phyloP scores from a whole-genome alignment of 2,888 invertebrate species.

The Coecobrya sp. region DNA sequence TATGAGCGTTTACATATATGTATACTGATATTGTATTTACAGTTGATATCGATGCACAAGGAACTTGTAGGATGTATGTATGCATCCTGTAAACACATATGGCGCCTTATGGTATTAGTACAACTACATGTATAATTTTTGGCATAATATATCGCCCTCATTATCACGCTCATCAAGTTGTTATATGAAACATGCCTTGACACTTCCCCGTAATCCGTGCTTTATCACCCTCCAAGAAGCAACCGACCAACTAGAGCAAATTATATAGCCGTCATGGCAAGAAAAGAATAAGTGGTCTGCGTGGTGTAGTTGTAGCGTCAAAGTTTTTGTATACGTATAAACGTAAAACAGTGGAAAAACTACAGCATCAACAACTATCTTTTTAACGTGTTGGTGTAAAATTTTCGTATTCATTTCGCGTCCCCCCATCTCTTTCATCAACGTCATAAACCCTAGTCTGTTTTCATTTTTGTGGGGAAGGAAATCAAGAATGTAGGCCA shows the following conservation, averaged over 20 bases:
- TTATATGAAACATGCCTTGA: slow-evolving; percentile 78
- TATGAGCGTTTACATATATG: background rate
- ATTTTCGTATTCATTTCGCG: slow-evolving; percentile 60
- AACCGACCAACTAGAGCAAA: slow-evolving; percentile 7
- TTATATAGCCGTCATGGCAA: slow-evolving; percentile 28
- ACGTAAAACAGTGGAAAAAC: background rate
- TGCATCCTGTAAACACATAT: background rate
- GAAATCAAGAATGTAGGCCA: slow-evolving; percentile 74
- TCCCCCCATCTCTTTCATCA: slow-evolving; percentile 48
- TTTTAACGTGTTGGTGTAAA: slow-evolving; percentile 47
- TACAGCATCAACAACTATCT: slow-evolving; percentile 6
- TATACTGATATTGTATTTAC: background rate
- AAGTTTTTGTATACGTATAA: background rate
- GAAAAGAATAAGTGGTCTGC: background rate
- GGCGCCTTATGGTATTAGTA: background rate
- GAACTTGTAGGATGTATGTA: background rate
- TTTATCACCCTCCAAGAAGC: slow-evolving; percentile 68
- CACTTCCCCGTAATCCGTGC: slow-evolving; percentile 75
- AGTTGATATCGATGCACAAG: background rate
- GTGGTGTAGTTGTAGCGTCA: background rate
- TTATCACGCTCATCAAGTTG: slow-evolving; percentile 80
- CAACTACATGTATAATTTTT: slow-evolving; percentile 37
- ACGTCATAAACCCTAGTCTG: slow-evolving; percentile 25
- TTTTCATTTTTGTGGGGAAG: slow-evolving; percentile 63
- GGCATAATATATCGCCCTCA: slow-evolving; percentile 69